Percentiles rank a stretch among this genome's conserved stretches.
Conservation (phyloP, 1,140 invertebrate species). For the Zaprionus vittiger region DNA sequence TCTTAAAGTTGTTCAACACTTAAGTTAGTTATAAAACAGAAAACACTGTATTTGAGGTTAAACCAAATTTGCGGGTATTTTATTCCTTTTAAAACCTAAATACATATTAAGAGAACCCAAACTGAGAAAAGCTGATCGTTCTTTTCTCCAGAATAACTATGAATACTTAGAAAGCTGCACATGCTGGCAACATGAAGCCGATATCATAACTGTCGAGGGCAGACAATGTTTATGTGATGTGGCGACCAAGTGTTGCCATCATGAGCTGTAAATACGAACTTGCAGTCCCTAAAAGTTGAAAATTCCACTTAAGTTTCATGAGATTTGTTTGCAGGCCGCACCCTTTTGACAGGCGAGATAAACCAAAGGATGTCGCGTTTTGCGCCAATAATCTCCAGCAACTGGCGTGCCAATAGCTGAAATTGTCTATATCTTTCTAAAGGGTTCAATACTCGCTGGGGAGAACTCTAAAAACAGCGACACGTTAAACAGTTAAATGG, state of each 20-base stretch:
- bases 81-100: too few relatives aligned
- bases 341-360: constrained; percentile 24
- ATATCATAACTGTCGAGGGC: not conserved
- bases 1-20: not conserved
- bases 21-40: not conserved
- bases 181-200: not conserved
- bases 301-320: constrained; percentile 45
- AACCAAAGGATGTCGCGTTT: not conserved
- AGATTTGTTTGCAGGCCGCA: constrained; percentile 24
- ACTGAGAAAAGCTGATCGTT: too few relatives aligned
- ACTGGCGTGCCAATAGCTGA: constrained; percentile 8
- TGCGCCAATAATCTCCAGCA: constrained; percentile 1
- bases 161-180: not conserved
- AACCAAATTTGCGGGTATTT: too few relatives aligned
- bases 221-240: constrained; percentile 25
- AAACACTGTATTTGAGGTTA: too few relatives aligned
- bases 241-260: constrained; percentile 17
- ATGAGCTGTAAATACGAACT: constrained; percentile 2
- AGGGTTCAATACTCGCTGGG: constrained; percentile 43
- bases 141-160: not conserved
- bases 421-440: not conserved
- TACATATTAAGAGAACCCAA: not conserved
- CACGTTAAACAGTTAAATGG: constrained; percentile 41
- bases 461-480: constrained; percentile 14
- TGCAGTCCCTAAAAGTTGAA: constrained; percentile 40